Evolutionary conservation across 2,888 invertebrate genomes (phyloP).

Genomic region (Eristalis pertinax): DNA sequence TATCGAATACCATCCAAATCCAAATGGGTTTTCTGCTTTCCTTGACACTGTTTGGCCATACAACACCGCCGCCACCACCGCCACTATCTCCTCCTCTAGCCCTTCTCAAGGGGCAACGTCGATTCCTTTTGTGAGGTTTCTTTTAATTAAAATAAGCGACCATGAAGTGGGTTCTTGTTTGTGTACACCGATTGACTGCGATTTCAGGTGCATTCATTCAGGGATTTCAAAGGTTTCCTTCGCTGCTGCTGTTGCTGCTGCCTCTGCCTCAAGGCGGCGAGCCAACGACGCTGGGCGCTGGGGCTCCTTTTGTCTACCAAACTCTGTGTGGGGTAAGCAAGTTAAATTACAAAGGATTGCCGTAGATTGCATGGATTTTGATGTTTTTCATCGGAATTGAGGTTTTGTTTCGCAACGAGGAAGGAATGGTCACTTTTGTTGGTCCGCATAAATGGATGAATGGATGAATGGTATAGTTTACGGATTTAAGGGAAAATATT

Average conservation of each 20-base stretch:
- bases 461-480: no score
- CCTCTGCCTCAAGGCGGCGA: background rate
- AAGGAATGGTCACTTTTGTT: no score
- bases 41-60: background rate
- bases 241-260: background rate
- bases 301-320: background rate
- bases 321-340: no score
- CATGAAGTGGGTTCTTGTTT: conserved; percentile 58
- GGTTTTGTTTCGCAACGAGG: no score
- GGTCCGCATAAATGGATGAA: no score
- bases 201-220: conserved; percentile 67
- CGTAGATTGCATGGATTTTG: no score
- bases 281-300: background rate
- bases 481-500: no score
- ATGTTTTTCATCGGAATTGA: no score
- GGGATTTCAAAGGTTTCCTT: conserved; percentile 60
- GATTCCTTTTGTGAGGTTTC: conserved; percentile 63
- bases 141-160: conserved; percentile 72
- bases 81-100: background rate
- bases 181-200: conserved; percentile 60
- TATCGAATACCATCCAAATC: background rate
- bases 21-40: conserved; percentile 15
- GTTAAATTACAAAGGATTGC: background rate
- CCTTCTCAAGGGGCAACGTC: conserved; percentile 39
- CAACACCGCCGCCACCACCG: no score